Evolutionary conservation across 2,113 vertebrate species (phyloP).

Genomic region (Gasterosteus aculeatus): DNA sequence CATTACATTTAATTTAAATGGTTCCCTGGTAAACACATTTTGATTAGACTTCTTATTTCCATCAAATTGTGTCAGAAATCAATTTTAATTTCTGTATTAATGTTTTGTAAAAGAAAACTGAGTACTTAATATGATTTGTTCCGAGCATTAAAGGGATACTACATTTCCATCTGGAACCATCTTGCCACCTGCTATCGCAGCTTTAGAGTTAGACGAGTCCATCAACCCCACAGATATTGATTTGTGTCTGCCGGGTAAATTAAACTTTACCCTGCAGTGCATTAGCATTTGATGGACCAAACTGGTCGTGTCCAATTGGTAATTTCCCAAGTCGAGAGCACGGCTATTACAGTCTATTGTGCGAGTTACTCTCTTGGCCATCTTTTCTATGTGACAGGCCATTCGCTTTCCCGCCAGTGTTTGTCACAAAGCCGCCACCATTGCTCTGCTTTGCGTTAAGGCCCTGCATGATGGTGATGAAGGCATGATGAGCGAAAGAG

Average conservation of each 20-base stretch:
- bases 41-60: not conserved
- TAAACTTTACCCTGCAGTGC: not conserved
- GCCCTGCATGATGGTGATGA: conserved; percentile 40
- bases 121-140: not conserved
- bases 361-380: conserved; percentile 28
- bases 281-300: not conserved
- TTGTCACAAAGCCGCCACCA: conserved; percentile 33
- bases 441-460: conserved; percentile 48
- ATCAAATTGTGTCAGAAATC: not conserved
- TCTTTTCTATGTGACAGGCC: conserved; percentile 42
- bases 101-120: not conserved
- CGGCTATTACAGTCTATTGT: conserved; percentile 29
- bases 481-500: conserved; percentile 51
- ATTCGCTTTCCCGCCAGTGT: conserved; percentile 3
- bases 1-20: not conserved
- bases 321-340: not conserved
- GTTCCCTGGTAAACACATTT: not conserved
- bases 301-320: not conserved
- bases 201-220: not conserved
- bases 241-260: not conserved
- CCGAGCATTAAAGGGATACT: not conserved
- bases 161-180: not conserved
- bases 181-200: not conserved
- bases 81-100: not conserved
- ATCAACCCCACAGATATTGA: not conserved